Base-by-base conservation (phyloP, 2,797 vertebrate genomes). In the Enteromius afrohamiltoni region DNA sequence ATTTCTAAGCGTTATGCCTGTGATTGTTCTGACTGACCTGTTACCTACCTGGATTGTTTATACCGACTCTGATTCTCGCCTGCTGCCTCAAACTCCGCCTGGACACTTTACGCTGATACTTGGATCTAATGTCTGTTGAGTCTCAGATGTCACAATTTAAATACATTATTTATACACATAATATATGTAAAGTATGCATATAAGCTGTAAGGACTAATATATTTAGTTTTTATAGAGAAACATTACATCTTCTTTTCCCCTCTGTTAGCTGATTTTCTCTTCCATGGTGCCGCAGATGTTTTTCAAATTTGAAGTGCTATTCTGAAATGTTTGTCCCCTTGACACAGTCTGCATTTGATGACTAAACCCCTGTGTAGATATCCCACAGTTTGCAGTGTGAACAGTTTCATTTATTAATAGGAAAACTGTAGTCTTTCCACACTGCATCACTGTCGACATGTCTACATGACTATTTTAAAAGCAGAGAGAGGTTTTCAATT, bases 201-300 rank as follows among this genome's bases (percentile, higher is more conserved):
- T 4, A 37, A 2, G 1, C 17, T 10, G 7, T 17, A 19, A 0
- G 13, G 3, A 3, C 34, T 34, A 19, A 19, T 34, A 65, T 0
- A 34, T 19, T 37, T 37, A 34, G 3, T 14, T 42, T 10, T 13
- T 23, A n/a, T 42, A 37, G 10, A n/a, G 37, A 21, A 69, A 42
- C 0, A 21, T 29, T 49, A 17, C 47, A 16, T 5, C 14, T 16
- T 16, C 19, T 37, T 21, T 13, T n/a, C 37, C 2, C 11, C 34
- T 70, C 14, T 1, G 14, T 70, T 6, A 45, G n/a, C 42, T 29
- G 69, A 1, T 23, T 47, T 21, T 29, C 42, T 73, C 16, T 49
- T 73, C 45, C 29, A 73, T 14, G n/a, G 42, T 26, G 42, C 13
- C 68, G n/a, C 53, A 77, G 55, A n/a, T 77, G 55, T 77, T 40